Evolutionary conservation across 2,113 vertebrate species (phyloP).

Genomic region (Siniperca chuatsi): DNA sequence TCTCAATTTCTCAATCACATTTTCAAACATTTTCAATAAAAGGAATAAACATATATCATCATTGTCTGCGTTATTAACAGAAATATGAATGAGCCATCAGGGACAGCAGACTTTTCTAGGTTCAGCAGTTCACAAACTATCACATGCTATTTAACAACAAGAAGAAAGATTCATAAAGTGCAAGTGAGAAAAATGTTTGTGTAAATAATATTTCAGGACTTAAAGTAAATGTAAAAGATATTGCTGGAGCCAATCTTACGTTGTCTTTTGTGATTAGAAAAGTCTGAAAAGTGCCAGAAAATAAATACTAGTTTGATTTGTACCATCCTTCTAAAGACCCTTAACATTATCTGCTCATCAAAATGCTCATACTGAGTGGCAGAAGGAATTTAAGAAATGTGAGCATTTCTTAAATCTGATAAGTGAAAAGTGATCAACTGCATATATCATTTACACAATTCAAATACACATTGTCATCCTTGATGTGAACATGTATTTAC

Average conservation of each 20-base stretch:
- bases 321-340: background rate
- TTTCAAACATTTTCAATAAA: slow-evolving; percentile 15
- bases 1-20: background rate
- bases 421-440: background rate
- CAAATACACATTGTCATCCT: background rate
- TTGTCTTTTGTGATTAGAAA: background rate
- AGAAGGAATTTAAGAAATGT: background rate
- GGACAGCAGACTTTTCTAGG: background rate
- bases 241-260: background rate
- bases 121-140: slow-evolving; percentile 10
- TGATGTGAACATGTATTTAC: slow-evolving; percentile 7
- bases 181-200: background rate
- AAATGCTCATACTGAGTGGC: no score
- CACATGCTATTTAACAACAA: background rate
- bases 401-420: background rate
- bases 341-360: background rate
- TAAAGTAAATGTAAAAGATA: background rate
- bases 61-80: slow-evolving; percentile 8
- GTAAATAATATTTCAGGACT: background rate
- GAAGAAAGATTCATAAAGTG: background rate
- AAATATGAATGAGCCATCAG: slow-evolving; percentile 6
- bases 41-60: background rate
- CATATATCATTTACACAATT: no score
- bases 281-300: background rate
- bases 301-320: no score